Conservation (phyloP, 2,797 vertebrate genomes). For the Dryobates pubescens region DNA sequence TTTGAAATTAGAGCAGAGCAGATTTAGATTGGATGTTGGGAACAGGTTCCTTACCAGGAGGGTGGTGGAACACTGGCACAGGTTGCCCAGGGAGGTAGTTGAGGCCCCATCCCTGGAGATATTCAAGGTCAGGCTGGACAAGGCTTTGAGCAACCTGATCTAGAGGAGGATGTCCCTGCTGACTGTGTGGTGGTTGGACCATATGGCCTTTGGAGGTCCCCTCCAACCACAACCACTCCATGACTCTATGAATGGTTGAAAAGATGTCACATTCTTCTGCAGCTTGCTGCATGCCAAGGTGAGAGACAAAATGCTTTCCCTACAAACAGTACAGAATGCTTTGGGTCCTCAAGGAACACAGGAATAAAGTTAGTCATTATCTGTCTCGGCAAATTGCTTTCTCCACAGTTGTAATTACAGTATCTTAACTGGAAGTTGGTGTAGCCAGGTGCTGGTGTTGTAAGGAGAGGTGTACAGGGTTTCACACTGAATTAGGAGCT, state of each 20-base stretch:
- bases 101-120: too few relatives aligned
- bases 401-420: background rate
- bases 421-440: background rate
- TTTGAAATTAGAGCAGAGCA: too few relatives aligned
- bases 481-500: background rate
- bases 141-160: too few relatives aligned
- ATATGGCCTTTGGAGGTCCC: too few relatives aligned
- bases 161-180: too few relatives aligned
- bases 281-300: background rate
- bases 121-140: too few relatives aligned
- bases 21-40: too few relatives aligned
- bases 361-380: background rate
- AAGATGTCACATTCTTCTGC: conserved; percentile 15
- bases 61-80: too few relatives aligned
- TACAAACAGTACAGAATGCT: background rate
- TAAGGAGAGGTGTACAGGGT: background rate
- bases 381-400: background rate
- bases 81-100: too few relatives aligned
- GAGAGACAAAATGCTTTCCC: background rate
- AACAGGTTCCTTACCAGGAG: too few relatives aligned
- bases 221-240: too few relatives aligned
- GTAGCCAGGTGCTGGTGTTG: background rate
- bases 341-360: background rate
- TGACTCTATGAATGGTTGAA: conserved; percentile 13
- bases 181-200: too few relatives aligned